Percentiles rank a stretch among this genome's conserved stretches.
These are phyloP conservation scores for Hypocryptadius cinnamomeus DNA, from an alignment of 2,113 vertebrate species.

Conservation along the genomic window DNA sequence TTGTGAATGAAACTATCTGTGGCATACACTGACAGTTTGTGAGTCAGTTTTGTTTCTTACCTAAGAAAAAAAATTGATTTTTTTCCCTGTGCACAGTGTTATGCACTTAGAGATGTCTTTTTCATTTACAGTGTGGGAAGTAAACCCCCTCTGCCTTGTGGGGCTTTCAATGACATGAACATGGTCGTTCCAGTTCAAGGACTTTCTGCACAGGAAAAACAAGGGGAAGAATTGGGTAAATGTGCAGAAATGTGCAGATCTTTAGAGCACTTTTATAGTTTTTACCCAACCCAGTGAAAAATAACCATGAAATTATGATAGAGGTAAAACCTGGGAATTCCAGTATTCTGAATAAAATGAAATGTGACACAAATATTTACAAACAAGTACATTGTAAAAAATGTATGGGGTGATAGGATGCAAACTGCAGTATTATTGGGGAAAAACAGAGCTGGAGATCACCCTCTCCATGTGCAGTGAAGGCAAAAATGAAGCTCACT, in stretches of 20 bases:
- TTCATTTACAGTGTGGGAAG: background rate
- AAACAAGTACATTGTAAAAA: background rate
- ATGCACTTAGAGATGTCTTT: background rate
- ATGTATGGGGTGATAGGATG: rapidly evolving
- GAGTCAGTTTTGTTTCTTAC: background rate
- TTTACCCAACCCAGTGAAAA: background rate
- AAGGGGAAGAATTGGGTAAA: background rate
- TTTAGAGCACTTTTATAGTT: background rate
- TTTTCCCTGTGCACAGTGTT: background rate
- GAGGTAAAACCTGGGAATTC: background rate
- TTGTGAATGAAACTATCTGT: background rate
- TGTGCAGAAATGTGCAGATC: background rate
- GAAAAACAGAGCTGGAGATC: background rate
- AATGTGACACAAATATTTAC: background rate
- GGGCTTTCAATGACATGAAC: background rate
- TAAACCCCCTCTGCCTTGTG: background rate
- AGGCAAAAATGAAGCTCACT: background rate
- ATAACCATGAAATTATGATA: background rate
- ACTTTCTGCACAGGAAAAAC: background rate
- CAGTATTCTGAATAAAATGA: background rate
- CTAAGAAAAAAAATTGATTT: background rate
- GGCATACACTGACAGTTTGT: background rate
- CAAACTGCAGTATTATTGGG: background rate
- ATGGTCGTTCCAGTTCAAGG: background rate
- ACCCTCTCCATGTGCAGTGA: background rate